Percentiles rank a stretch among this genome's conserved stretches.
Conservation (phyloP, 2,113 vertebrate species). For the Cryptomyrus ogoouensis region DNA sequence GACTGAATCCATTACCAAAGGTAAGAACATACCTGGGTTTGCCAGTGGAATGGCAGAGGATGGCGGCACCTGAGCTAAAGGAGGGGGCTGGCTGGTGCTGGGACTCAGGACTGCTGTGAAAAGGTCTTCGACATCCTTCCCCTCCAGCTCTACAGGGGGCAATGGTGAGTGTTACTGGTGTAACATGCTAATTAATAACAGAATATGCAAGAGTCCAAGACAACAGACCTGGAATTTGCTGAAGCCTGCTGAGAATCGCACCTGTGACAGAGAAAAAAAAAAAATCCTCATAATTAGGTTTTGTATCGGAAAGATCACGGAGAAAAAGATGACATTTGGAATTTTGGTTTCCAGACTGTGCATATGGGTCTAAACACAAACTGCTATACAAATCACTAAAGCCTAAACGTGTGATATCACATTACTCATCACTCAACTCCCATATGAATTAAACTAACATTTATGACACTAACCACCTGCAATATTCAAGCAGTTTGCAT, state of each 20-base stretch:
- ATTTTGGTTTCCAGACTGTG: neutral
- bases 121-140: constrained; percentile 95
- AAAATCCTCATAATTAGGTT: neutral
- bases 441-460: neutral
- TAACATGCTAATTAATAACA: neutral
- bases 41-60: constrained; percentile 54
- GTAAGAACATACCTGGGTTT: constrained; percentile 54
- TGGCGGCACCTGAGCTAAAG: constrained; percentile 37
- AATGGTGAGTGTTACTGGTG: neutral
- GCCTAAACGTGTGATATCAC: neutral
- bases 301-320: neutral
- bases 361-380: neutral
- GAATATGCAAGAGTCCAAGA: neutral
- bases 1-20: neutral
- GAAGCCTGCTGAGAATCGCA: constrained; percentile 87
- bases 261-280: constrained; percentile 55
- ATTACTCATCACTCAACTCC: neutral
- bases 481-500: neutral
- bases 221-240: constrained; percentile 88
- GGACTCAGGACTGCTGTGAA: constrained; percentile 93
- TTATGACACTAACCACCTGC: neutral
- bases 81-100: constrained; percentile 56
- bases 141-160: constrained; percentile 72
- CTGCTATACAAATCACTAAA: neutral
- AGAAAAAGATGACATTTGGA: neutral